phyloP scores from a whole-genome alignment of 1,140 invertebrate genomes.

The Brachionus angularis region DNA sequence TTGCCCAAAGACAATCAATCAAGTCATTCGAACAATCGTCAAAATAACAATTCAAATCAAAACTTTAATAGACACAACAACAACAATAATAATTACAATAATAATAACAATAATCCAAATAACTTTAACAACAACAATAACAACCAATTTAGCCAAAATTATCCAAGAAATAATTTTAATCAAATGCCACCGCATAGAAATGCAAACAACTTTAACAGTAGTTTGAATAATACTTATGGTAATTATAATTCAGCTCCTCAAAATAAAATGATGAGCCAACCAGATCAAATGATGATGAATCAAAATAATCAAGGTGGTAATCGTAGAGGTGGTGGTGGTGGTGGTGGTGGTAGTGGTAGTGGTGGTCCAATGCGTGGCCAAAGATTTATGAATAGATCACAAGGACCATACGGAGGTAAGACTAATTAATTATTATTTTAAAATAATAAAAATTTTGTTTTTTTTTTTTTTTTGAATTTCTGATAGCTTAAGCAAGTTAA shows the following conservation, averaged over 20 bases:
- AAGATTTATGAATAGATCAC: background rate
- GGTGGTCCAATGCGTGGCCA: background rate
- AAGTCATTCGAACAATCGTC: background rate
- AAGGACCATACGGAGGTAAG: background rate
- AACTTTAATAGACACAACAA: background rate
- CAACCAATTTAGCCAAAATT: too few relatives aligned
- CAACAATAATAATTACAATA: conserved; percentile 9
- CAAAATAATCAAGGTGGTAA: background rate
- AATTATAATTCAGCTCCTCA: background rate
- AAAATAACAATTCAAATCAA: background rate
- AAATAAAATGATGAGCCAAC: background rate
- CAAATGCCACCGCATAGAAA: background rate
- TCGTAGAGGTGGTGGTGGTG: background rate
- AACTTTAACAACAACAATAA: background rate
- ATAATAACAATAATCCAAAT: background rate
- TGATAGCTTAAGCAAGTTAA: too few relatives aligned
- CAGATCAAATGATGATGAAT: background rate
- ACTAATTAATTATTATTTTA: too few relatives aligned
- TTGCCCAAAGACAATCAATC: conserved; percentile 56
- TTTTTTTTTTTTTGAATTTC: too few relatives aligned
- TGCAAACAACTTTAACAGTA: background rate
- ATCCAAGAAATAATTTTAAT: too few relatives aligned
- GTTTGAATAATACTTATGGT: background rate
- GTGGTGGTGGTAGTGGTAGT: background rate
- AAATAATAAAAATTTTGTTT: too few relatives aligned